These are phyloP conservation scores for Goniozus legneri DNA, from an alignment of 1,140 invertebrate species.

Conservation along the genomic window DNA sequence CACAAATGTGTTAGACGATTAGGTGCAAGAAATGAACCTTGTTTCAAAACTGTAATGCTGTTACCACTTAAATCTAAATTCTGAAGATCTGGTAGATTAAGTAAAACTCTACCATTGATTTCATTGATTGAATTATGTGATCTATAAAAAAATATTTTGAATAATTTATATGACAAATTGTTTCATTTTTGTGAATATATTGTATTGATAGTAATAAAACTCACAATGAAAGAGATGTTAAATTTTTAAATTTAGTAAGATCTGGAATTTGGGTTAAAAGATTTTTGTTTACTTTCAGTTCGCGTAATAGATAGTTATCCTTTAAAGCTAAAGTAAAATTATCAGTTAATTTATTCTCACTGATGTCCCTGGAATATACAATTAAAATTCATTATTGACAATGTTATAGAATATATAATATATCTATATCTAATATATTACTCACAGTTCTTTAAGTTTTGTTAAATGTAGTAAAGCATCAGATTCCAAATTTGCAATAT, in stretches of 20 bases:
- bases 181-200: not conserved
- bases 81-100: conserved; percentile 59
- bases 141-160: conserved; percentile 36
- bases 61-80: conserved; percentile 64
- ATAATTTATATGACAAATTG: conserved; percentile 33
- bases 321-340: conserved; percentile 44
- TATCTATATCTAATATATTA: conserved; percentile 7
- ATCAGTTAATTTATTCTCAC: conserved; percentile 42
- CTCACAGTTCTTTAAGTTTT: conserved; percentile 41
- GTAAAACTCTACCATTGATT: conserved; percentile 61
- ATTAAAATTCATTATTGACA: not conserved
- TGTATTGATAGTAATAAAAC: conserved; percentile 20
- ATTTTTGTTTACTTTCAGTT: conserved; percentile 46
- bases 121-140: conserved; percentile 64
- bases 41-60: conserved; percentile 57
- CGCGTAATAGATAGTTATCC: conserved; percentile 49
- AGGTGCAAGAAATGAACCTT: conserved; percentile 50
- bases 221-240: conserved; percentile 45
- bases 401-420: not conserved
- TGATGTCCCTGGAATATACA: conserved; percentile 41
- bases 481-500: conserved; percentile 38
- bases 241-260: conserved; percentile 30
- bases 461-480: conserved; percentile 35
- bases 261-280: conserved; percentile 41
- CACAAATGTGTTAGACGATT: conserved; percentile 53